These are phyloP conservation scores for Equus quagga DNA, from an alignment of 2,113 vertebrate genomes.

Conservation along the genomic window DNA sequence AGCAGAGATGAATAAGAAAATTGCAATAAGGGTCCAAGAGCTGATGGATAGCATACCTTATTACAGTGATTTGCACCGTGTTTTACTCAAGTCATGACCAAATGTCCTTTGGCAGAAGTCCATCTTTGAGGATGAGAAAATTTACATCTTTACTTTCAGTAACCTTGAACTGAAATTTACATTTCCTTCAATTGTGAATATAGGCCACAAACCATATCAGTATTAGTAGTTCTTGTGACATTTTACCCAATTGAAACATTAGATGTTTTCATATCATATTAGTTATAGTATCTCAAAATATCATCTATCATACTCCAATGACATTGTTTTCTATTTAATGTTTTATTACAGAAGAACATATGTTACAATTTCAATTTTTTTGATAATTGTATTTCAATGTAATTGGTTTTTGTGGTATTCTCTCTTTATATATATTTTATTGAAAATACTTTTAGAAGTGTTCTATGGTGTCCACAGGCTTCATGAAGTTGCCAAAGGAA, in stretches of 20 bases:
- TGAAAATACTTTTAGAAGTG: background rate
- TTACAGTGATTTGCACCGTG: slow-evolving; percentile 48
- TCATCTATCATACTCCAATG: background rate
- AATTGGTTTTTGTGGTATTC: slow-evolving; percentile 24
- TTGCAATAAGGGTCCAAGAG: slow-evolving; percentile 35
- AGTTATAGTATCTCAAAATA: slow-evolving; percentile 46
- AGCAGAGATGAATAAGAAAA: slow-evolving; percentile 66
- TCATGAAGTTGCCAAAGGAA: background rate
- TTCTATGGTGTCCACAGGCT: background rate
- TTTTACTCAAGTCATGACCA: slow-evolving; percentile 65
- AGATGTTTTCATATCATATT: slow-evolving; percentile 60
- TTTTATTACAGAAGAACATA: background rate
- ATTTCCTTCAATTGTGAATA: slow-evolving; percentile 64
- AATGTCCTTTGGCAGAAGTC: slow-evolving; percentile 76
- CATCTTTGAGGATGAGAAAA: slow-evolving; percentile 57
- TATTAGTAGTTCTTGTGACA: slow-evolving; percentile 57
- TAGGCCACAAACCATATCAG: slow-evolving; percentile 40
- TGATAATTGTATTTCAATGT: slow-evolving; percentile 29
- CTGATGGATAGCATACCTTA: slow-evolving; percentile 58
- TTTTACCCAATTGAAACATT: slow-evolving; percentile 54
- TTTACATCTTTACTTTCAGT: slow-evolving; percentile 78
- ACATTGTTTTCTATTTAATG: slow-evolving; percentile 23
- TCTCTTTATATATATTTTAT: background rate
- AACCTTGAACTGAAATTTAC: slow-evolving; percentile 76
- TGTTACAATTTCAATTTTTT: slow-evolving; percentile 12